Evolutionary conservation across 2,113 vertebrate genomes (phyloP).

Genomic region (Paracanthobrama guichenoti): DNA sequence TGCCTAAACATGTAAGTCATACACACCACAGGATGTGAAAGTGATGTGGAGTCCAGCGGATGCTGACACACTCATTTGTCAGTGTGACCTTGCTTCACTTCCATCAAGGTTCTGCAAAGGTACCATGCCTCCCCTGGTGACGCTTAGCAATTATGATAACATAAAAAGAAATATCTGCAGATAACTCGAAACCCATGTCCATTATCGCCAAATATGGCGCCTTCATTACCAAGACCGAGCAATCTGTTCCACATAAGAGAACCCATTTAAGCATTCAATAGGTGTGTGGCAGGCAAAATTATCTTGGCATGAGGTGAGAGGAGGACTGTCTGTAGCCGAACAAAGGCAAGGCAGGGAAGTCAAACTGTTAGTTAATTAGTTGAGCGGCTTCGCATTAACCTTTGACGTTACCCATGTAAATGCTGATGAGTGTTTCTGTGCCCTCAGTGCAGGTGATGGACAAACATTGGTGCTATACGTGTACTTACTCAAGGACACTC

Average conservation of each 20-base stretch:
- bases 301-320: constrained; percentile 12
- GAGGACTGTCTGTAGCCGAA: constrained; percentile 1
- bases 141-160: constrained; percentile 41
- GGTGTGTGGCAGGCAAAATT: constrained; percentile 25
- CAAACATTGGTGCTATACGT: constrained; percentile 4
- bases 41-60: constrained; percentile 26
- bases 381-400: constrained; percentile 53
- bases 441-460: neutral
- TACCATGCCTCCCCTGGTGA: constrained; percentile 25
- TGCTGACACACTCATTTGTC: constrained; percentile 43
- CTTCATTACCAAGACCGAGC: constrained; percentile 27
- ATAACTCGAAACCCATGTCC: constrained; percentile 41
- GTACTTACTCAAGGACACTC: constrained; percentile 31
- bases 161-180: constrained; percentile 46
- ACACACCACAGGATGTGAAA: constrained; percentile 37
- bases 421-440: constrained; percentile 44
- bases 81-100: constrained; percentile 49
- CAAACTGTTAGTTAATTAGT: constrained; percentile 59
- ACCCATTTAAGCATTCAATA: constrained; percentile 39
- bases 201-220: constrained; percentile 27
- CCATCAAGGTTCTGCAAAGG: constrained; percentile 40
- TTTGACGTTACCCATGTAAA: constrained; percentile 52
- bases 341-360: constrained; percentile 40
- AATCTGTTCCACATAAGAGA: constrained; percentile 52
- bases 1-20: constrained; percentile 24